Percentiles rank a stretch among this genome's conserved stretches.
Conservation (phyloP, 2,888 invertebrate genomes). For the Sylvicola cinctus region DNA sequence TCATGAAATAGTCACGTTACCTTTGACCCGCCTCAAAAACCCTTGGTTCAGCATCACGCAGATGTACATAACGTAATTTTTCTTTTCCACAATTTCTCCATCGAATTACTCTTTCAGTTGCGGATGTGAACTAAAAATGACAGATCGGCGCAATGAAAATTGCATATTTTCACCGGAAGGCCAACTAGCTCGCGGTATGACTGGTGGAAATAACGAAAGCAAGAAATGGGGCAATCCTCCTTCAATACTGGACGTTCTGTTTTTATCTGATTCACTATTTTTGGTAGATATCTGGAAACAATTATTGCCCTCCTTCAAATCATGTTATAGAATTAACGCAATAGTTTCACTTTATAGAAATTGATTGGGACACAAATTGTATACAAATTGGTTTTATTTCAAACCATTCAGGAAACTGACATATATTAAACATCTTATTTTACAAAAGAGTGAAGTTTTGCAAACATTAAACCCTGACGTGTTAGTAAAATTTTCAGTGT, state of each 20-base stretch:
- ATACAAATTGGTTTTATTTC: neutral
- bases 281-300: too few species aligned
- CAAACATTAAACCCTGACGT: too few species aligned
- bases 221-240: constrained; percentile 49
- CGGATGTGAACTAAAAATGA: constrained; percentile 44
- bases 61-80: constrained; percentile 30
- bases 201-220: constrained; percentile 50
- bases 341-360: too few species aligned
- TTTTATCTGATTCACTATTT: constrained; percentile 8
- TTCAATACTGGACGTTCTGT: constrained; percentile 41
- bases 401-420: too few species aligned
- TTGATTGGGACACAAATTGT: too few species aligned
- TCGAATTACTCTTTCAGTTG: constrained; percentile 31
- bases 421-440: too few species aligned
- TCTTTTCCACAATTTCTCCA: constrained; percentile 32
- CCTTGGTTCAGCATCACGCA: constrained; percentile 32
- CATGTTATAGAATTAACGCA: too few species aligned
- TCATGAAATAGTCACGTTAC: constrained; percentile 6
- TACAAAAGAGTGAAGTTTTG: too few species aligned
- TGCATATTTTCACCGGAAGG: constrained; percentile 47
- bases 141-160: constrained; percentile 33
- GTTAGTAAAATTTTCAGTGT: too few species aligned
- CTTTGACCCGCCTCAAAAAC: constrained; percentile 30
- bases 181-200: constrained; percentile 58
- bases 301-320: too few species aligned